These are phyloP conservation scores for Rapana venosa DNA, from an alignment of 2,888 invertebrate genomes.

Conservation along the genomic window DNA sequence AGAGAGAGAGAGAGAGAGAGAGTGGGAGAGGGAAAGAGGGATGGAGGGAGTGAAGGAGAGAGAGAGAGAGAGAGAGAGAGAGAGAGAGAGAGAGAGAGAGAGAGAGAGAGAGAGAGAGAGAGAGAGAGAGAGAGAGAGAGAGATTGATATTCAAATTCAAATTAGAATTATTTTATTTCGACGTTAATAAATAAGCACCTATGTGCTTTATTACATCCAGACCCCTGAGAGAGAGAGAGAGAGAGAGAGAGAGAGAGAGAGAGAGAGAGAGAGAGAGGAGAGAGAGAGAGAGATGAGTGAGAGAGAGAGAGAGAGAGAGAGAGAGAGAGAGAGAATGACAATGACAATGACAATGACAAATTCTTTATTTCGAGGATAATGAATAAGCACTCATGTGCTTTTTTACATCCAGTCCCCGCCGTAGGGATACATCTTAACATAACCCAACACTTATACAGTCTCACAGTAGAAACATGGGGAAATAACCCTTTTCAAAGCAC, in stretches of 20 bases:
- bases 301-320: neutral
- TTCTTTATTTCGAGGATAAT: too few species aligned
- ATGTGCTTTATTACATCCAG: too few species aligned
- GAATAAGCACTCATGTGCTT: too few species aligned
- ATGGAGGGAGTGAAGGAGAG: too few species aligned
- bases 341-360: neutral
- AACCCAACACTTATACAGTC: too few species aligned
- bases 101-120: conserved; percentile 28
- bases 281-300: neutral
- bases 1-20: neutral
- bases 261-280: neutral
- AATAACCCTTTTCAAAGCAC: too few species aligned
- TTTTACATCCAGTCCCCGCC: too few species aligned
- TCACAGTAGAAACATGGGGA: too few species aligned
- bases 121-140: conserved; percentile 28
- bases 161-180: too few species aligned
- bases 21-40: neutral
- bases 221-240: neutral
- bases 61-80: conserved; percentile 10
- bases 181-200: too few species aligned
- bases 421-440: too few species aligned
- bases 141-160: too few species aligned
- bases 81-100: conserved; percentile 30
- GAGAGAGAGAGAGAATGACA: neutral
- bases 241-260: neutral